Conservation (phyloP, 2,113 vertebrate genomes). For the Epinephelus fuscoguttatus region DNA sequence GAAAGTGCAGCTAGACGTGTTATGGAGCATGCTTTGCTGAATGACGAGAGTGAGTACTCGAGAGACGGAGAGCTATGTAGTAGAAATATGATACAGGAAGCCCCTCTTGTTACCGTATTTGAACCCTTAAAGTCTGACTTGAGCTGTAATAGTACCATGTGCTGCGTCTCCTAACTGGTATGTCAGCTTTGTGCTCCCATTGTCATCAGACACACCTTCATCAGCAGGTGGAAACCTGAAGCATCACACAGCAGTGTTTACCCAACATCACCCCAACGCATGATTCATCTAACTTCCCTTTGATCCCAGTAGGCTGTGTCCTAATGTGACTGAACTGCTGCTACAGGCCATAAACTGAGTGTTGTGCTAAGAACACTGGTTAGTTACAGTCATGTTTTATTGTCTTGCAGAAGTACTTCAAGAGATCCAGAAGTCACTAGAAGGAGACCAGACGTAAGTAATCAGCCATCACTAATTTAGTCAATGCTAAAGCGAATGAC, state of each 20-base stretch:
- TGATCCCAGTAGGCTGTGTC: not conserved
- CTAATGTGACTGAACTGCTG: not conserved
- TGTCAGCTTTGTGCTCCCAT: slow-evolving; percentile 45
- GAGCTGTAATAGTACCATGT: slow-evolving; percentile 13
- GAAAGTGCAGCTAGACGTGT: slow-evolving; percentile 85
- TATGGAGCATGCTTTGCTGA: slow-evolving; percentile 98
- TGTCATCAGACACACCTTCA: slow-evolving; percentile 7
- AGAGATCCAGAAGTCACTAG: slow-evolving; percentile 97
- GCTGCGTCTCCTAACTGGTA: slow-evolving; percentile 17
- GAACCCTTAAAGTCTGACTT: slow-evolving; percentile 23
- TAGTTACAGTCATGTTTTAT: not conserved
- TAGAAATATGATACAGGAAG: not conserved
- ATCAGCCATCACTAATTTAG: not conserved
- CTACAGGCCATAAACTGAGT: not conserved
- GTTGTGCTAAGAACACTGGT: not conserved
- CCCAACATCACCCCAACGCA: slow-evolving; percentile 21
- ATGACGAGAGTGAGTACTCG: slow-evolving; percentile 93
- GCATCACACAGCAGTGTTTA: not conserved
- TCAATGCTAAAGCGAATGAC: too few relatives aligned
- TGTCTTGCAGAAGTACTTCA: slow-evolving; percentile 90
- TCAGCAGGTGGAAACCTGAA: not conserved
- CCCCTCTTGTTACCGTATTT: not conserved
- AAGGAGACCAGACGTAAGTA: slow-evolving; percentile 92
- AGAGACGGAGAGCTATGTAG: slow-evolving; percentile 21
- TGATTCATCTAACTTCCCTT: not conserved